These are phyloP conservation scores for Salvator merianae DNA, from an alignment of 2,113 vertebrate species.

Conservation along the genomic window DNA sequence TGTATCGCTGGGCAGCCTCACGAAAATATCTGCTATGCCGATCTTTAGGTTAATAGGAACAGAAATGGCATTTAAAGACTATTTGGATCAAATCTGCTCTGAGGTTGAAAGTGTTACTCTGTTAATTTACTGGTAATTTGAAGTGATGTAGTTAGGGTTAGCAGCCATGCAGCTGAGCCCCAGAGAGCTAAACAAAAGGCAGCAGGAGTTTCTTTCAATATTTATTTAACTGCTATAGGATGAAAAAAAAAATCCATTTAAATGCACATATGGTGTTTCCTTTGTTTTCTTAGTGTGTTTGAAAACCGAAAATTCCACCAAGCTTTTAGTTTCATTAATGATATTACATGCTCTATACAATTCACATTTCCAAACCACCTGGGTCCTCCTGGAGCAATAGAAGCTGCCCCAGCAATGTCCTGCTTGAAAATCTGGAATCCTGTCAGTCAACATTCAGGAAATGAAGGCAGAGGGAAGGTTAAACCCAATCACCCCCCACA, in stretches of 20 bases:
- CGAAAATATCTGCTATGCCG: constrained; percentile 97
- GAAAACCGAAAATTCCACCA: constrained; percentile 19
- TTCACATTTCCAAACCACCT: background rate
- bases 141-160: constrained; percentile 98
- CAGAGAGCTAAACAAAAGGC: constrained; percentile 77
- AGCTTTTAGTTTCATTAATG: background rate
- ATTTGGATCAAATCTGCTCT: constrained; percentile 99
- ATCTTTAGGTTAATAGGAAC: constrained; percentile 99
- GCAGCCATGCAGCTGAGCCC: constrained; percentile 86
- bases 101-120: constrained; percentile 97
- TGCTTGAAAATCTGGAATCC: background rate
- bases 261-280: constrained; percentile 53
- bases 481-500: background rate
- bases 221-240: constrained; percentile 74
- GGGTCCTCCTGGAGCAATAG: background rate
- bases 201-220: constrained; percentile 68
- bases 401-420: no score
- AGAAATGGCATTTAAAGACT: constrained; percentile 99
- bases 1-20: constrained; percentile 93
- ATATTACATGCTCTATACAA: background rate
- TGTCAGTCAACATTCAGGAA: background rate
- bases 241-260: constrained; percentile 49
- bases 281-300: constrained; percentile 56
- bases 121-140: constrained; percentile 99
- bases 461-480: background rate